A percentile compares a stretch with the other conserved stretches of the same genome.
These are phyloP conservation scores for Choloepus hoffmanni DNA, from an alignment of 2,113 vertebrate species.

Conservation along the genomic window DNA sequence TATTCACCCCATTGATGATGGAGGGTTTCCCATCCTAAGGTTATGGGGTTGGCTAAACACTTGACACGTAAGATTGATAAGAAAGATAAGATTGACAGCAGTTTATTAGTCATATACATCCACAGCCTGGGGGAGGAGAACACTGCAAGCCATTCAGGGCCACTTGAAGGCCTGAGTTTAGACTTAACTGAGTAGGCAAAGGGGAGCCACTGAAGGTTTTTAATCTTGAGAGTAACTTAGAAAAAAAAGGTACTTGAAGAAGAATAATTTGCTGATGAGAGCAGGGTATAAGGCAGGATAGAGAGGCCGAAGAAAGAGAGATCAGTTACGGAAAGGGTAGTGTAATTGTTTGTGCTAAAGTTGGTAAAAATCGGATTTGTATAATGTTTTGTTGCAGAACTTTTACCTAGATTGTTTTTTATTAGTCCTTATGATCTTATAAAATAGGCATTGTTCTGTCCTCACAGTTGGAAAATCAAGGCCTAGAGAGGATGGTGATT, in stretches of 20 bases:
- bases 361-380: not conserved
- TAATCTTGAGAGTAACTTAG: not conserved
- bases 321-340: not conserved
- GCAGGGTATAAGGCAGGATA: not conserved
- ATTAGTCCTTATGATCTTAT: not conserved
- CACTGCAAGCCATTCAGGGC: too few relatives aligned
- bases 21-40: too few relatives aligned
- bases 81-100: too few relatives aligned
- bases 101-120: too few relatives aligned
- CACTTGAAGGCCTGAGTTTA: not conserved
- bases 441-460: too few relatives aligned
- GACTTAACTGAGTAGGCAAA: not conserved
- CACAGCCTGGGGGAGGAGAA: too few relatives aligned
- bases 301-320: not conserved
- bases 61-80: too few relatives aligned
- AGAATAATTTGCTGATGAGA: not conserved
- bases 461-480: too few relatives aligned
- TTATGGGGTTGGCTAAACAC: too few relatives aligned
- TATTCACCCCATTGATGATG: too few relatives aligned
- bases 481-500: too few relatives aligned
- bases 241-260: not conserved
- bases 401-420: not conserved
- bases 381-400: not conserved
- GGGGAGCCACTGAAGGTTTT: not conserved
- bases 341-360: not conserved